Conservation (phyloP, 2,797 vertebrate species). For the Momotus momota region DNA sequence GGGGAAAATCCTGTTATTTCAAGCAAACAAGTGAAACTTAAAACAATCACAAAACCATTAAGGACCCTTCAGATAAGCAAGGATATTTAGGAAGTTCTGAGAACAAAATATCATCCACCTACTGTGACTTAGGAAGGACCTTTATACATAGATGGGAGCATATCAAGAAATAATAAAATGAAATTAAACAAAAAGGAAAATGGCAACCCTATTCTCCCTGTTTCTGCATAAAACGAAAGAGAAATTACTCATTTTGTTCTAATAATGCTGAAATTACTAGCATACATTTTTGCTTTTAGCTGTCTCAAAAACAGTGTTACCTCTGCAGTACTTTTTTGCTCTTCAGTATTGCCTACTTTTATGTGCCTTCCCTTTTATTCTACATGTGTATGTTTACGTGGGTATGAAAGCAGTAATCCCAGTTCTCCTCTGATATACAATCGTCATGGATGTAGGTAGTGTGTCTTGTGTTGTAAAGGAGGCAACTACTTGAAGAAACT, state of each 20-base stretch:
- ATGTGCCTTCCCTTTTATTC: neutral
- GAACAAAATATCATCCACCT: neutral
- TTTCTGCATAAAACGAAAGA: neutral
- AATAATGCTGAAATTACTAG: neutral
- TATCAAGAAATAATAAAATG: neutral
- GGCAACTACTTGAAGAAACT: neutral
- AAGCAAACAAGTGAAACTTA: neutral
- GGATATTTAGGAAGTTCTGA: neutral
- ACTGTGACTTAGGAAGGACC: neutral
- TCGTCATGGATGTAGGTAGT: neutral
- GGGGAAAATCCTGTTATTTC: neutral
- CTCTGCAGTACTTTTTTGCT: neutral
- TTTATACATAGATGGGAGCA: fast-evolving
- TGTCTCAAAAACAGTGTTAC: neutral
- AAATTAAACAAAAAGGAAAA: neutral
- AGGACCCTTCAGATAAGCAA: neutral
- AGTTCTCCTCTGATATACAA: neutral
- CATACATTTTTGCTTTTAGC: neutral
- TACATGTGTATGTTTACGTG: neutral
- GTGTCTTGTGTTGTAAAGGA: neutral
- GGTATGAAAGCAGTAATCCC: neutral
- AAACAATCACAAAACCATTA: neutral
- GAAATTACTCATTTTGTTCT: neutral
- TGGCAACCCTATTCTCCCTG: neutral
- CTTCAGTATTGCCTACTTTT: neutral